phyloP scores from a whole-genome alignment of 35 echinoderm and acorn worm genomes.

The Heliocidaris tuberculata region DNA sequence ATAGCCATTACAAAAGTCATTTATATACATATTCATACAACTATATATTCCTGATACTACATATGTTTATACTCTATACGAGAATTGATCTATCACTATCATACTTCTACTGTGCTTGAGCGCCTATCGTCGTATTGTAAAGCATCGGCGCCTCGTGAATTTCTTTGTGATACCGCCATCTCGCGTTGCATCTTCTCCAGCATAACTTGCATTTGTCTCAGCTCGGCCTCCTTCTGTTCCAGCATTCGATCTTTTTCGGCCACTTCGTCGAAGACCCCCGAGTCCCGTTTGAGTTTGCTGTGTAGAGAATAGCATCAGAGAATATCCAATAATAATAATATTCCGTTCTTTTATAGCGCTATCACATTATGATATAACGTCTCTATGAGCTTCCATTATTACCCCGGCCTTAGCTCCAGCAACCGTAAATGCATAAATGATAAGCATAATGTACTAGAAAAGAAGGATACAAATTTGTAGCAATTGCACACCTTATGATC shows the following conservation, averaged over 20 bases:
- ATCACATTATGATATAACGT: no score
- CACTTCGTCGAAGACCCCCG: constrained; percentile 42
- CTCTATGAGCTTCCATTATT: no score
- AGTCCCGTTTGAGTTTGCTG: constrained; percentile 53
- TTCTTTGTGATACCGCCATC: constrained; percentile 61
- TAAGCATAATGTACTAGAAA: no score
- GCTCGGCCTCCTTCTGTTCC: constrained; percentile 86
- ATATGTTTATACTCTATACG: neutral
- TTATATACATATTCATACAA: constrained; percentile 43
- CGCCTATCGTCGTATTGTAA: constrained; percentile 36
- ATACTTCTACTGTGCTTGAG: constrained; percentile 59
- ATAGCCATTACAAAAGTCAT: constrained; percentile 22
- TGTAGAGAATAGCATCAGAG: neutral
- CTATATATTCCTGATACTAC: constrained; percentile 39
- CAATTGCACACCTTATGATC: no score
- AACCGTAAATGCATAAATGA: no score
- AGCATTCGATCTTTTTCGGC: constrained; percentile 87
- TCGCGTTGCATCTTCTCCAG: constrained; percentile 84
- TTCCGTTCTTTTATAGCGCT: no score
- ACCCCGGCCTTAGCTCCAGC: no score
- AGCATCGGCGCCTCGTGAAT: neutral
- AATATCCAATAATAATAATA: neutral
- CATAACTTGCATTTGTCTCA: constrained; percentile 95
- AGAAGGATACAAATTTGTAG: no score
- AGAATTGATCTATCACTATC: neutral